A percentile compares a stretch with the other conserved stretches of the same genome.
Evolutionary conservation across 2,888 invertebrate genomes (phyloP).

Genomic region (Rotaria socialis): DNA sequence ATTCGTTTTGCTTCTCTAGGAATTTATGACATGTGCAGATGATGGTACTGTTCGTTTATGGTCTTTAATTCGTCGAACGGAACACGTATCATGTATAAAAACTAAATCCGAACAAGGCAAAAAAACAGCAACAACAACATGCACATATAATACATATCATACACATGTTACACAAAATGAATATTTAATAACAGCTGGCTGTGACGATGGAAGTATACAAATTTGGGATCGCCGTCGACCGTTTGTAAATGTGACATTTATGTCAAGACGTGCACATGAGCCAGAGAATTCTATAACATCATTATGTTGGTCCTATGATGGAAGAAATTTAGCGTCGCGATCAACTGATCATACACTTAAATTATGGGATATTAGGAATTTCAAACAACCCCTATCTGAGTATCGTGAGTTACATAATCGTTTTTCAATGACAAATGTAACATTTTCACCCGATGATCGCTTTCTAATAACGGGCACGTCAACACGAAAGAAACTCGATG

Average conservation of each 20-base stretch:
- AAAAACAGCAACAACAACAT: conserved; percentile 77
- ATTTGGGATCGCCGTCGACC: conserved; percentile 81
- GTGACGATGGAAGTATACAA: conserved; percentile 88
- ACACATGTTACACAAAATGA: conserved; percentile 67
- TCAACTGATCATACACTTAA: conserved; percentile 88
- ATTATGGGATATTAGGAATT: conserved; percentile 82
- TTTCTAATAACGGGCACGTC: conserved; percentile 64
- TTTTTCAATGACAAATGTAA: conserved; percentile 64
- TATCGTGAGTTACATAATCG: conserved; percentile 73
- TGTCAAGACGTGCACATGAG: conserved; percentile 67
- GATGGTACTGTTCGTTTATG: conserved; percentile 89
- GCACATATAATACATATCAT: conserved; percentile 67
- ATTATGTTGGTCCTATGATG: conserved; percentile 81
- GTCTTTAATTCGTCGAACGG: conserved; percentile 74
- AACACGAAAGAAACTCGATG: conserved; percentile 63
- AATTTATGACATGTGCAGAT: conserved; percentile 87
- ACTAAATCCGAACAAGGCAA: conserved; percentile 69
- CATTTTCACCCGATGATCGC: conserved; percentile 41
- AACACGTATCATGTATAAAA: conserved; percentile 78
- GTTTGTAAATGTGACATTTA: conserved; percentile 71
- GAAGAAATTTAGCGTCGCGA: conserved; percentile 72
- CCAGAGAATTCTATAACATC: conserved; percentile 74
- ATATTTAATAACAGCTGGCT: conserved; percentile 80
- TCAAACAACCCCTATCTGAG: conserved; percentile 72
- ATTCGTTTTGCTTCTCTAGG: conserved; percentile 66